phyloP scores from a whole-genome alignment of 2,888 invertebrate species.

The Sinodicranocentrus sp. region DNA sequence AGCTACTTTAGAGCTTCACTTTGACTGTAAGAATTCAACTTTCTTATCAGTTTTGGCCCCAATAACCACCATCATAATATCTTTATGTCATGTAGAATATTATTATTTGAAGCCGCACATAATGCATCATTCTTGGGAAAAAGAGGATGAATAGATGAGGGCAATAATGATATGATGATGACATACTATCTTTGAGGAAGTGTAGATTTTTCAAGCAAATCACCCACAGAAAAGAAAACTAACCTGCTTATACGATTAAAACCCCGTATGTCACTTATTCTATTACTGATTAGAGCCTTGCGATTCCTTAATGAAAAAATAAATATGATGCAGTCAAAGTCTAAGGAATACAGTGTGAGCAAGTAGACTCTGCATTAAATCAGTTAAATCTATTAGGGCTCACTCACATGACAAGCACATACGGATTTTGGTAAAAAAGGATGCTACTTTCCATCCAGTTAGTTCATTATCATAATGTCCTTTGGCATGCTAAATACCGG shows the following conservation, averaged over 20 bases:
- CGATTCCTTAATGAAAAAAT: no score
- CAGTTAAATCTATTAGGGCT: slow-evolving; percentile 37
- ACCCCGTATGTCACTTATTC: no score
- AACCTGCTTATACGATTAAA: no score
- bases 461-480: slow-evolving; percentile 63
- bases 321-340: no score
- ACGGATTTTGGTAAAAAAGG: slow-evolving; percentile 28
- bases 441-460: slow-evolving; percentile 61
- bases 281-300: no score
- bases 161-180: neutral
- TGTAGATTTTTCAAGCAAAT: no score
- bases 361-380: no score
- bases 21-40: slow-evolving; percentile 22
- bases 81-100: slow-evolving; percentile 52
- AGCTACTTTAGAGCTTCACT: slow-evolving; percentile 11
- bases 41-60: slow-evolving; percentile 56
- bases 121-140: neutral
- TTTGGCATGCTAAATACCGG: slow-evolving; percentile 64
- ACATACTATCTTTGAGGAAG: no score
- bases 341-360: no score
- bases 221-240: no score
- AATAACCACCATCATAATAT: slow-evolving; percentile 41
- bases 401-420: slow-evolving; percentile 12
- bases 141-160: neutral
- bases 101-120: slow-evolving; percentile 1